Percentiles rank a stretch among this genome's conserved stretches.
phyloP scores from a whole-genome alignment of 2,113 vertebrate genomes.

The Cercocebus atys region DNA sequence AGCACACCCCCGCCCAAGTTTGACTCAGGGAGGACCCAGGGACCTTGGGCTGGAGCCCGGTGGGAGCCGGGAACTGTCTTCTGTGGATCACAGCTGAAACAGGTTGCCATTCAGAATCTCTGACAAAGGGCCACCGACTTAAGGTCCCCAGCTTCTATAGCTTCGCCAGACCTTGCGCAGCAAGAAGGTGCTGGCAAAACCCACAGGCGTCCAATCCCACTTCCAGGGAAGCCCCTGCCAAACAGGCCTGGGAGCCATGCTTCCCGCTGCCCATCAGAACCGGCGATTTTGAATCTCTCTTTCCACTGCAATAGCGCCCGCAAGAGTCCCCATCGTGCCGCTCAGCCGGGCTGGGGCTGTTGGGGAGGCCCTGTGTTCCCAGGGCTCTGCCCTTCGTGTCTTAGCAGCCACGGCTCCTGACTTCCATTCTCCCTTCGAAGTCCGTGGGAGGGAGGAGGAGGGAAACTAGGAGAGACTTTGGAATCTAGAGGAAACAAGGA shows the following conservation, averaged over 20 bases:
- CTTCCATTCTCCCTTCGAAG: neutral
- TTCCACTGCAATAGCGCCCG: neutral
- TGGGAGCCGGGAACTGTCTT: neutral
- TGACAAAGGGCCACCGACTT: neutral
- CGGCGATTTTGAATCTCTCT: neutral
- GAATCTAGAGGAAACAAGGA: neutral
- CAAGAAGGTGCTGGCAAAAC: neutral
- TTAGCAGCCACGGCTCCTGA: neutral
- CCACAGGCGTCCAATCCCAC: neutral
- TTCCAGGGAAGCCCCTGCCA: neutral
- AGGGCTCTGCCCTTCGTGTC: neutral
- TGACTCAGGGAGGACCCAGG: neutral
- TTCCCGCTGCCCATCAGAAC: too few relatives aligned
- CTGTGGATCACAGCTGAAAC: neutral
- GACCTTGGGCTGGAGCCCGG: neutral
- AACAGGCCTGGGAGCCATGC: accelerated
- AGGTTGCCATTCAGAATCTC: neutral
- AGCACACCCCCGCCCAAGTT: neutral
- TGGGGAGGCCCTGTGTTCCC: neutral
- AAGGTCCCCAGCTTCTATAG: neutral
- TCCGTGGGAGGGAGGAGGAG: neutral
- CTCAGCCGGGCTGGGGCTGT: neutral
- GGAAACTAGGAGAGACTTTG: neutral
- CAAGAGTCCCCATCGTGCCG: accelerated
- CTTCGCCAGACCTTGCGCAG: neutral